These are phyloP conservation scores for Avahi laniger DNA, from an alignment of 2,797 vertebrate species.

Conservation along the genomic window DNA sequence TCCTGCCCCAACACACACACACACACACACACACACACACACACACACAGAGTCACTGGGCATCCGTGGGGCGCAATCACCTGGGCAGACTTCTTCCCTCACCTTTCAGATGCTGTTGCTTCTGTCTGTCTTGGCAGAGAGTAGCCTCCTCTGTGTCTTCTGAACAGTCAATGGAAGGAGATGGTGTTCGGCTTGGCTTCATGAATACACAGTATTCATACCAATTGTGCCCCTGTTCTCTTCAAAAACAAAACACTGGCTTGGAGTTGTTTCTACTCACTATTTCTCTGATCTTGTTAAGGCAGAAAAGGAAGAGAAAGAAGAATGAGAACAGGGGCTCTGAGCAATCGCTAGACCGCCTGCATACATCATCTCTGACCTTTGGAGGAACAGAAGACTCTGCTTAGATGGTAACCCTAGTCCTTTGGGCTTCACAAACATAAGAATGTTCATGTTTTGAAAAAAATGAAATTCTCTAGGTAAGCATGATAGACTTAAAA, in stretches of 20 bases:
- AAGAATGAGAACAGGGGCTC: background rate
- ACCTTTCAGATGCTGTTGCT: conserved; percentile 8
- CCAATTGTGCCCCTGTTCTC: conserved; percentile 19
- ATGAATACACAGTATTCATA: background rate
- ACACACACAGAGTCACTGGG: no score
- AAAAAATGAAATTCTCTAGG: conserved; percentile 63
- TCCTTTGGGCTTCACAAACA: conserved; percentile 40
- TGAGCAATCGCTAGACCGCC: conserved; percentile 39
- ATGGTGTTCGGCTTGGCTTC: background rate
- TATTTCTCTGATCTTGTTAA: conserved; percentile 36
- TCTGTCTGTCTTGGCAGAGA: background rate
- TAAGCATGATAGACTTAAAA: conserved; percentile 71
- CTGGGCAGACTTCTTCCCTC: background rate
- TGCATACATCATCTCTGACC: conserved; percentile 61
- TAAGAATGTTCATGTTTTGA: conserved; percentile 59
- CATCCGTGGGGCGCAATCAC: accelerated
- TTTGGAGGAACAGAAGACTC: conserved; percentile 64
- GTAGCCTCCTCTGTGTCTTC: background rate
- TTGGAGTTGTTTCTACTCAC: conserved; percentile 51
- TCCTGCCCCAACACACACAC: no score
- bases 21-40: no score
- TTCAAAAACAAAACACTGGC: conserved; percentile 53
- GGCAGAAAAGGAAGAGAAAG: background rate
- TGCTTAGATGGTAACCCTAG: accelerated
- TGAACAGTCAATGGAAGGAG: background rate